Evolutionary conservation across 2,113 vertebrate species (phyloP).

Genomic region (Nipponia nippon): DNA sequence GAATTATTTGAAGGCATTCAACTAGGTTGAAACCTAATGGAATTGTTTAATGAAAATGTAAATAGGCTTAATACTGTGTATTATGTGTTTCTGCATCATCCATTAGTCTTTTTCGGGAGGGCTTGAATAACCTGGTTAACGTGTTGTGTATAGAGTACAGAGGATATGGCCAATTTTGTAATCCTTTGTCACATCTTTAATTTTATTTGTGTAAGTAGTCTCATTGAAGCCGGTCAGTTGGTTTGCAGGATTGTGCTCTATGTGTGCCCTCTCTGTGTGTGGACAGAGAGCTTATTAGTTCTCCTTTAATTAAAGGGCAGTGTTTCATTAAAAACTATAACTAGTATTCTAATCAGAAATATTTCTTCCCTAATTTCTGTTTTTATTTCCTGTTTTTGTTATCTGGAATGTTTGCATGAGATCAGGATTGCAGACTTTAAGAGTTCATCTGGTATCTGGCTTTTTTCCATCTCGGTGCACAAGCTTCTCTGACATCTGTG

Average conservation of each 20-base stretch:
- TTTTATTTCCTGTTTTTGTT: not conserved
- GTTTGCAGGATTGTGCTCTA: not conserved
- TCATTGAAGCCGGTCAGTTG: not conserved
- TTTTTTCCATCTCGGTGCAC: not conserved
- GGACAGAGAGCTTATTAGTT: not conserved
- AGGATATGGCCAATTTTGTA: not conserved
- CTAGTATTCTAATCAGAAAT: not conserved
- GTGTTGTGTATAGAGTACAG: not conserved
- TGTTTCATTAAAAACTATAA: not conserved
- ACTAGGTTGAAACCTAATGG: constrained; percentile 24
- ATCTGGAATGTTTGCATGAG: not conserved
- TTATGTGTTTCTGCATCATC: not conserved
- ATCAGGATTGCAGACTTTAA: not conserved
- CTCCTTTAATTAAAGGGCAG: not conserved
- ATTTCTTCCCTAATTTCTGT: not conserved
- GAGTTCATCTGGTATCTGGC: not conserved
- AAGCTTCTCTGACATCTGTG: not conserved
- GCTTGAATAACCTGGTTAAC: not conserved
- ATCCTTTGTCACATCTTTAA: not conserved
- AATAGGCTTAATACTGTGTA: not conserved
- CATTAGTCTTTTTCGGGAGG: not conserved
- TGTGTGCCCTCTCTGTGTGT: not conserved
- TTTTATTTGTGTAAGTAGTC: not conserved
- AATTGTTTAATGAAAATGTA: constrained; percentile 16
- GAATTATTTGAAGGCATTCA: constrained; percentile 37